These are phyloP conservation scores for Iphiclides podalirius DNA, from an alignment of 2,888 invertebrate species.

Conservation along the genomic window DNA sequence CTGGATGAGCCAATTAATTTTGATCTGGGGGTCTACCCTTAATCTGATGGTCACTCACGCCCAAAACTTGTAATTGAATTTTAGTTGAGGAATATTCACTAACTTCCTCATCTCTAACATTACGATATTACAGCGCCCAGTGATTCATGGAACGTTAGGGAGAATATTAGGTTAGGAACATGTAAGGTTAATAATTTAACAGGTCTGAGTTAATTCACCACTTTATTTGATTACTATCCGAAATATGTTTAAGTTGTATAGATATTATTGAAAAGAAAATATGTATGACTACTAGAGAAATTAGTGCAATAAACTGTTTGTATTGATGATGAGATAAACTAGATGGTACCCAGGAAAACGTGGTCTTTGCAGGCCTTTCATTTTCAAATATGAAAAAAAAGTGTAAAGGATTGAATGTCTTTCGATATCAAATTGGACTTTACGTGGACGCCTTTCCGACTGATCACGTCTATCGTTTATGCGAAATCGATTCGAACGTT, in stretches of 20 bases:
- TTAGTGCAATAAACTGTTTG: slow-evolving; percentile 3
- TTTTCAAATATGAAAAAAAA: slow-evolving; percentile 17
- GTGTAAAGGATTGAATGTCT: slow-evolving; percentile 39
- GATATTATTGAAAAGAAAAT: slow-evolving; percentile 2
- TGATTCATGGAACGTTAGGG: slow-evolving; percentile 28
- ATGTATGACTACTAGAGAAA: neutral
- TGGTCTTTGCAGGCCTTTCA: slow-evolving; percentile 4
- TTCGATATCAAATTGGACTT: slow-evolving; percentile 57
- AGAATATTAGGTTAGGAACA: slow-evolving; percentile 21
- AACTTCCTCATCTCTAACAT: slow-evolving; percentile 40
- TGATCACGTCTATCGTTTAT: slow-evolving; percentile 76
- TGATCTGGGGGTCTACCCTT: slow-evolving; percentile 60
- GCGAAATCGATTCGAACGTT: slow-evolving; percentile 74
- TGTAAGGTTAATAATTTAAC: slow-evolving; percentile 23
- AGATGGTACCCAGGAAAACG: no score
- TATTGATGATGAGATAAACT: slow-evolving; percentile 12
- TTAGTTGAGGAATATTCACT: slow-evolving; percentile 56
- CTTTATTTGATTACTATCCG: slow-evolving; percentile 16
- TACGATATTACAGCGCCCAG: slow-evolving; percentile 35
- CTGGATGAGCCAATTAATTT: slow-evolving; percentile 74
- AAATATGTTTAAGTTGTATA: slow-evolving; percentile 6
- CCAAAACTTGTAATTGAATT: slow-evolving; percentile 67
- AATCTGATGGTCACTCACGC: slow-evolving; percentile 74
- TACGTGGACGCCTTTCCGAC: slow-evolving; percentile 49
- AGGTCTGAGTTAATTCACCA: slow-evolving; percentile 14